phyloP scores from a whole-genome alignment of 53 echinoderm and acorn worm species.

The Actinopyga echinites region DNA sequence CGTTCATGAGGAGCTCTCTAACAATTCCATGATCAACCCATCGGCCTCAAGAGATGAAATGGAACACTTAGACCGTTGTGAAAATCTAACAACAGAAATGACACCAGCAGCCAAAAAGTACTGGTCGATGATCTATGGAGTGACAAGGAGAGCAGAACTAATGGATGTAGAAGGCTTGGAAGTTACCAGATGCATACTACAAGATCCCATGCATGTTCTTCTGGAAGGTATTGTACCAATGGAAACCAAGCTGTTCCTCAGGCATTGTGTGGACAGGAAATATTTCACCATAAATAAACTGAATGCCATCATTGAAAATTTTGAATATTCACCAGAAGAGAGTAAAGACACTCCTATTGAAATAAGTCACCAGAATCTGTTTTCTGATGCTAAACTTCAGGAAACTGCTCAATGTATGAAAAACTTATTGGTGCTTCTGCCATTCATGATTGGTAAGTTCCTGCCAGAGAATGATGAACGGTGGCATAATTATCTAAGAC shows the following conservation, averaged over 20 bases:
- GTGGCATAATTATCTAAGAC: slow-evolving; percentile 27
- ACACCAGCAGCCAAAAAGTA: slow-evolving; percentile 19
- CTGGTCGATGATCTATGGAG: slow-evolving; percentile 51
- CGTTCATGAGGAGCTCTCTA: neutral
- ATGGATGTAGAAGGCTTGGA: slow-evolving; percentile 13
- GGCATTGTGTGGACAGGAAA: slow-evolving; percentile 20
- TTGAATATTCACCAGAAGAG: slow-evolving; percentile 33
- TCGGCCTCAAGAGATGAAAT: slow-evolving; percentile 41
- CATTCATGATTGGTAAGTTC: slow-evolving; percentile 24
- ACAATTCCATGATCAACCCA: neutral
- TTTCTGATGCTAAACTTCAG: slow-evolving; percentile 11
- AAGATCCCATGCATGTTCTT: slow-evolving; percentile 57
- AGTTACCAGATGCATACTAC: slow-evolving; percentile 42
- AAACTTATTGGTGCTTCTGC: slow-evolving; percentile 32
- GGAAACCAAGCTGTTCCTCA: slow-evolving; percentile 31
- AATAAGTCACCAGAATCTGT: slow-evolving; percentile 28
- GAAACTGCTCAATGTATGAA: slow-evolving; percentile 53
- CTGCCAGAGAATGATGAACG: slow-evolving; percentile 18
- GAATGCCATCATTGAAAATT: slow-evolving; percentile 6
- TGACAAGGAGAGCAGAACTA: slow-evolving; percentile 23
- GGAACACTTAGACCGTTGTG: slow-evolving; percentile 49
- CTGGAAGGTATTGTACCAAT: slow-evolving; percentile 40
- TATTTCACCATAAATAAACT: slow-evolving; percentile 12
- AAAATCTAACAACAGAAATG: slow-evolving; percentile 18
- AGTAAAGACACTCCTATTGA: slow-evolving; percentile 40